phyloP scores from a whole-genome alignment of 2,888 invertebrate species.

The Euproctis similis region DNA sequence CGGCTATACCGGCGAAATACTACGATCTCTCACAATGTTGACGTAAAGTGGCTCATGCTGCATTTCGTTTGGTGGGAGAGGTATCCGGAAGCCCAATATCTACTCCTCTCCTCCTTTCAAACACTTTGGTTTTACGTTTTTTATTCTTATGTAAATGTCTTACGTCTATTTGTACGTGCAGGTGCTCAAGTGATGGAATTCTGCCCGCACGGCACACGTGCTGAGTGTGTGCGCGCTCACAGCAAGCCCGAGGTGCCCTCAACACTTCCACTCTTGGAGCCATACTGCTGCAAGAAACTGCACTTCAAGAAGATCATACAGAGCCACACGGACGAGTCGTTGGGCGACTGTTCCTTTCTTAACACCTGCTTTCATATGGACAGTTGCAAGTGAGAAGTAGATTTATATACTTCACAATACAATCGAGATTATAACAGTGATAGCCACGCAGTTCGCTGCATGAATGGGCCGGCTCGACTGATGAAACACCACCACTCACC shows the following conservation, averaged over 20 bases:
- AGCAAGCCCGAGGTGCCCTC: slow-evolving; percentile 9
- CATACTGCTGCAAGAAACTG: slow-evolving; percentile 83
- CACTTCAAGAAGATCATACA: slow-evolving; percentile 98
- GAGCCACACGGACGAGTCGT: slow-evolving; percentile 93
- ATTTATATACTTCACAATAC: no score
- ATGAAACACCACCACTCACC: no score
- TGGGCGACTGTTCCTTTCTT: slow-evolving; percentile 97
- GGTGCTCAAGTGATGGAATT: slow-evolving; percentile 94
- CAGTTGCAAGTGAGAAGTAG: slow-evolving; percentile 93
- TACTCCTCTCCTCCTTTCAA: no score
- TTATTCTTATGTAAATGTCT: not conserved
- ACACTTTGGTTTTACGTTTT: no score
- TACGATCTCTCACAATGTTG: no score
- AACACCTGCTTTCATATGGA: slow-evolving; percentile 99
- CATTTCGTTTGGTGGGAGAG: no score
- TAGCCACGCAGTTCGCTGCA: no score
- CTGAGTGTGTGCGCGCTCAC: slow-evolving; percentile 83
- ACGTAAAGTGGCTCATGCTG: no score
- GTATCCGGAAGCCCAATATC: no score
- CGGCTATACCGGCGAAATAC: no score
- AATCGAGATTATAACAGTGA: no score
- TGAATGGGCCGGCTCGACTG: no score
- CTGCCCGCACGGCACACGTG: slow-evolving; percentile 95
- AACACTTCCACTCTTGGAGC: not conserved
- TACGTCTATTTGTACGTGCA: slow-evolving; percentile 16